Evolutionary conservation across 2,113 vertebrate genomes (phyloP).

Genomic region (Hippolais icterina): DNA sequence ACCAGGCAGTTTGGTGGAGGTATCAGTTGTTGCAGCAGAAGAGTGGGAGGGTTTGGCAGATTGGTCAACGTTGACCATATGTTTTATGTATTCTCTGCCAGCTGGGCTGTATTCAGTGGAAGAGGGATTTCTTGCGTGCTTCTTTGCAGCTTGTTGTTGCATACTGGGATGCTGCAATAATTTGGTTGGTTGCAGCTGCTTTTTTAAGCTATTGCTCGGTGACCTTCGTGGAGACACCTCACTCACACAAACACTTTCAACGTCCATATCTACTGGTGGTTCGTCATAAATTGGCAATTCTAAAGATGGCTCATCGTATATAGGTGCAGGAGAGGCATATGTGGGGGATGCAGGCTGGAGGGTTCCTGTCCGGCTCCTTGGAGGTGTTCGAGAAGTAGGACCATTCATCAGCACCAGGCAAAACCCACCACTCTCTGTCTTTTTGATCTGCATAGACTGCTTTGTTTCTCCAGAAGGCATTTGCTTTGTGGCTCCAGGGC

Average conservation of each 20-base stretch:
- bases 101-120: conserved; percentile 86
- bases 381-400: conserved; percentile 72
- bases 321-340: conserved; percentile 77
- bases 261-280: conserved; percentile 88
- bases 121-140: conserved; percentile 76
- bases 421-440: conserved; percentile 84
- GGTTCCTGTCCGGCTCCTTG: conserved; percentile 73
- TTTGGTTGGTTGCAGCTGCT: conserved; percentile 71
- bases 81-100: conserved; percentile 89
- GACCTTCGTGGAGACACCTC: conserved; percentile 70
- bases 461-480: conserved; percentile 66
- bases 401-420: conserved; percentile 76
- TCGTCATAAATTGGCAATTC: conserved; percentile 88
- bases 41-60: conserved; percentile 59
- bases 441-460: conserved; percentile 84
- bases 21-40: conserved; percentile 15
- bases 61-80: conserved; percentile 87
- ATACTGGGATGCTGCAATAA: conserved; percentile 78
- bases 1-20: conserved; percentile 27
- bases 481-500: conserved; percentile 67
- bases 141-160: conserved; percentile 65
- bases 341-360: conserved; percentile 79
- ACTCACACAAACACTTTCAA: conserved; percentile 71
- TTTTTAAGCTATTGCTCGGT: conserved; percentile 77
- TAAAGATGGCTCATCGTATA: conserved; percentile 84